Conservation (phyloP, 2,888 invertebrate species). For the Xanthostigma xanthostigma region DNA sequence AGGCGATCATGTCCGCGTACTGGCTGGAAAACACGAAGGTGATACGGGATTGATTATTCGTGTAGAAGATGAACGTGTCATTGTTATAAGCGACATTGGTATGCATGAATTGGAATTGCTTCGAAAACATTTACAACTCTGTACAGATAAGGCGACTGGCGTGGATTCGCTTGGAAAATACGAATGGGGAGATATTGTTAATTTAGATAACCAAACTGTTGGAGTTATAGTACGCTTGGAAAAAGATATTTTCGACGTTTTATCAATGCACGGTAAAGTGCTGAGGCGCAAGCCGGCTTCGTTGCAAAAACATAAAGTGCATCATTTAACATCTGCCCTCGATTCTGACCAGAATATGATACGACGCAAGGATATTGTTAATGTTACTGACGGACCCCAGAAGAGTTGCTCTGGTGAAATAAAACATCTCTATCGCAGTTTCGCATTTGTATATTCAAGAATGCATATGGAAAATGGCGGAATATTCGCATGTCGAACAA, state of each 20-base stretch:
- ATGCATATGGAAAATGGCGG: constrained; percentile 97
- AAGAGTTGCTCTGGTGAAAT: constrained; percentile 89
- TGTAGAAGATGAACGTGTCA: constrained; percentile 83
- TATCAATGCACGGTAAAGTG: constrained; percentile 95
- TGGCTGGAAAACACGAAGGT: constrained; percentile 79
- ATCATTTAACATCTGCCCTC: constrained; percentile 77
- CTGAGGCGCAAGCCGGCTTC: constrained; percentile 88
- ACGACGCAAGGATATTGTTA: constrained; percentile 88
- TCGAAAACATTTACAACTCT: constrained; percentile 87
- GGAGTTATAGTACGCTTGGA: constrained; percentile 96
- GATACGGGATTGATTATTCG: constrained; percentile 94
- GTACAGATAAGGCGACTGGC: constrained; percentile 97
- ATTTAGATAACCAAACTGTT: constrained; percentile 88
- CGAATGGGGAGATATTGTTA: constrained; percentile 97
- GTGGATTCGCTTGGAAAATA: constrained; percentile 97
- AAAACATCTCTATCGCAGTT: constrained; percentile 89
- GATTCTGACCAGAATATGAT: constrained; percentile 92
- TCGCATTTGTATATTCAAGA: constrained; percentile 87
- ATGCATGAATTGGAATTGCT: constrained; percentile 94
- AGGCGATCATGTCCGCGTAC: constrained; percentile 95
- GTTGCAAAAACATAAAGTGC: constrained; percentile 80
- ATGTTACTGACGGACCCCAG: constrained; percentile 93
- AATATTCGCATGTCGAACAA: constrained; percentile 92
- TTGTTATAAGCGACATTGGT: constrained; percentile 91
- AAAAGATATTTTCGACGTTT: constrained; percentile 91